phyloP scores from a whole-genome alignment of 23 tunicate genomes.

The Trididemnum nubilum region DNA sequence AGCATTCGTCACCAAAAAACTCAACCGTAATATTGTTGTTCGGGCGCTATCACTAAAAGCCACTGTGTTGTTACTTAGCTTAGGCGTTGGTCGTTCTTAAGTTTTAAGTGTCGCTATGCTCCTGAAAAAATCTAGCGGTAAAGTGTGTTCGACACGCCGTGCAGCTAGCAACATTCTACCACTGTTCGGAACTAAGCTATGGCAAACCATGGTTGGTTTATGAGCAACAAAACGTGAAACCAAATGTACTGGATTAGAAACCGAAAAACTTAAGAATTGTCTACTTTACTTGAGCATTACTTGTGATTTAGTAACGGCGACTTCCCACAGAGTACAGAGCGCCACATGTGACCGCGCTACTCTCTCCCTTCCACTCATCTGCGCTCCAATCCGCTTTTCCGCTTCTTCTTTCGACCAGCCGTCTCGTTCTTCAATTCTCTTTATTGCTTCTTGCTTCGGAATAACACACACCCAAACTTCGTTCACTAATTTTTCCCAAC shows the following conservation, averaged over 20 bases:
- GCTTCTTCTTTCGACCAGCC: constrained; percentile 60
- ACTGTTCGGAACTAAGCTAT: constrained; percentile 31
- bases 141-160: too few relatives aligned
- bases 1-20: too few relatives aligned
- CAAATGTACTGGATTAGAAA: too few relatives aligned
- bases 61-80: too few relatives aligned
- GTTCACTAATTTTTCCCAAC: constrained; percentile 61
- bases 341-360: constrained; percentile 67
- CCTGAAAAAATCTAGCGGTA: too few relatives aligned
- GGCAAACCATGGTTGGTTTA: constrained; percentile 73
- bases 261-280: too few relatives aligned
- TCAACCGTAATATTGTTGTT: too few relatives aligned
- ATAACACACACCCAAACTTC: constrained; percentile 82
- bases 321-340: constrained; percentile 75
- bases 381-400: constrained; percentile 56
- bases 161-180: constrained; percentile 66
- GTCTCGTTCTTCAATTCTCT: constrained; percentile 62
- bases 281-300: too few relatives aligned
- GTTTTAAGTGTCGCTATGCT: too few relatives aligned
- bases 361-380: constrained; percentile 60
- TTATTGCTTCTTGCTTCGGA: constrained; percentile 59
- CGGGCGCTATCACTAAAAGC: too few relatives aligned
- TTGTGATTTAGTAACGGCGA: constrained; percentile 52
- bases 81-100: too few relatives aligned
- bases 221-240: constrained; percentile 58